These are phyloP conservation scores for Epirrhoe alternata DNA, from an alignment of 2,888 invertebrate genomes.

Conservation along the genomic window DNA sequence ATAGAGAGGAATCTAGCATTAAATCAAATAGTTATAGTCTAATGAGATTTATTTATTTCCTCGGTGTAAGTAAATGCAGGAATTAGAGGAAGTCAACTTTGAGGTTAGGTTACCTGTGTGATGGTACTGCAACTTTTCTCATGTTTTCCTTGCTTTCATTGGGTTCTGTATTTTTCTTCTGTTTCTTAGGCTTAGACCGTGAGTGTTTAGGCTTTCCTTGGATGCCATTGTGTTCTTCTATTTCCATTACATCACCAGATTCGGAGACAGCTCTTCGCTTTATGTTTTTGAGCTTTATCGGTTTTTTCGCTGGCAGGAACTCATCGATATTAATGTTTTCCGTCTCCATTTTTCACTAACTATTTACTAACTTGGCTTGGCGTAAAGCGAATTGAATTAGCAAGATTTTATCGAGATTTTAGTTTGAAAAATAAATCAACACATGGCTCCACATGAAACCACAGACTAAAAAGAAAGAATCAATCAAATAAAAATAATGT, in stretches of 20 bases:
- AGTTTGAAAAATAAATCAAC: constrained; percentile 45
- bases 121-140: constrained; percentile 94
- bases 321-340: constrained; percentile 82
- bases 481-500: not conserved
- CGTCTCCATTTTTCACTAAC: constrained; percentile 66
- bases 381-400: not conserved
- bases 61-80: too few species aligned
- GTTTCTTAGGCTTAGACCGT: constrained; percentile 73
- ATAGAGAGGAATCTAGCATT: not conserved
- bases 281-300: constrained; percentile 76
- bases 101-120: constrained; percentile 87
- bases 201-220: constrained; percentile 70
- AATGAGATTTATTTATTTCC: not conserved
- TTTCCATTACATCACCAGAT: constrained; percentile 86
- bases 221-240: constrained; percentile 88
- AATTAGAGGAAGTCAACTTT: constrained; percentile 28
- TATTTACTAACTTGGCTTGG: not conserved
- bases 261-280: constrained; percentile 81
- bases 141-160: constrained; percentile 86
- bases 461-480: constrained; percentile 49
- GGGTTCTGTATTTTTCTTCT: constrained; percentile 70
- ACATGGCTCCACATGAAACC: constrained; percentile 54
- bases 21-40: not conserved
- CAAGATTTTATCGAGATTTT: constrained; percentile 11
- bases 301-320: constrained; percentile 81